phyloP scores from a whole-genome alignment of 1,140 invertebrate species.

The Ips nitidus region DNA sequence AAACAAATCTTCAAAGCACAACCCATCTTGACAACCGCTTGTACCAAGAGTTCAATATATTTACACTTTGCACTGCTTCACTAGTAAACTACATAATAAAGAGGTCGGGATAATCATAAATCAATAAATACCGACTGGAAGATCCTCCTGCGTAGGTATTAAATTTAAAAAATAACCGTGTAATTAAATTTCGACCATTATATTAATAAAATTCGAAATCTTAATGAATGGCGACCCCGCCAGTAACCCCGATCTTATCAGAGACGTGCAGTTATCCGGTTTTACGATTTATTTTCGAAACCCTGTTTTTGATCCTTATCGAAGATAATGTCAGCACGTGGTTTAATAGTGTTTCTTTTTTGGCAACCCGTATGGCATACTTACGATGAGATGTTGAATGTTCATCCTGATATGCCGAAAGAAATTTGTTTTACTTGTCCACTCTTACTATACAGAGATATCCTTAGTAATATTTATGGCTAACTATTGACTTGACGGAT shows the following conservation, averaged over 20 bases:
- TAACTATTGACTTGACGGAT: background rate
- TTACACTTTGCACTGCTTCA: too few relatives aligned
- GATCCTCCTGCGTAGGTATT: constrained; percentile 12
- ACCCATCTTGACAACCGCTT: too few relatives aligned
- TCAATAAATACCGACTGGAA: background rate
- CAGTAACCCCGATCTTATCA: constrained; percentile 37
- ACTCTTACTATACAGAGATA: too few relatives aligned
- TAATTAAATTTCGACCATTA: constrained; percentile 35
- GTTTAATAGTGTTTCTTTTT: constrained; percentile 29
- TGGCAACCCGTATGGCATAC: background rate
- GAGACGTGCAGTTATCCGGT: constrained; percentile 37
- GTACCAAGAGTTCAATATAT: too few relatives aligned
- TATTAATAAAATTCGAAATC: constrained; percentile 39
- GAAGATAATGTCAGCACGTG: constrained; percentile 33
- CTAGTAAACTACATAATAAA: background rate
- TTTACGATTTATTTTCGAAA: constrained; percentile 37
- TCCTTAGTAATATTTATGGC: too few relatives aligned
- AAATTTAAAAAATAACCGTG: constrained; percentile 29
- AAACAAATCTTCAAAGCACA: too few relatives aligned
- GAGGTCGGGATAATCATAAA: background rate
- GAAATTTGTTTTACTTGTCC: too few relatives aligned
- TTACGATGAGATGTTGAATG: background rate
- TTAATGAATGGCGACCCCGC: constrained; percentile 33
- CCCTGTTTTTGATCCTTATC: constrained; percentile 21
- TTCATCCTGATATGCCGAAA: background rate